Evolutionary conservation across 2,113 vertebrate genomes (phyloP).

Genomic region (Xenus cinereus): DNA sequence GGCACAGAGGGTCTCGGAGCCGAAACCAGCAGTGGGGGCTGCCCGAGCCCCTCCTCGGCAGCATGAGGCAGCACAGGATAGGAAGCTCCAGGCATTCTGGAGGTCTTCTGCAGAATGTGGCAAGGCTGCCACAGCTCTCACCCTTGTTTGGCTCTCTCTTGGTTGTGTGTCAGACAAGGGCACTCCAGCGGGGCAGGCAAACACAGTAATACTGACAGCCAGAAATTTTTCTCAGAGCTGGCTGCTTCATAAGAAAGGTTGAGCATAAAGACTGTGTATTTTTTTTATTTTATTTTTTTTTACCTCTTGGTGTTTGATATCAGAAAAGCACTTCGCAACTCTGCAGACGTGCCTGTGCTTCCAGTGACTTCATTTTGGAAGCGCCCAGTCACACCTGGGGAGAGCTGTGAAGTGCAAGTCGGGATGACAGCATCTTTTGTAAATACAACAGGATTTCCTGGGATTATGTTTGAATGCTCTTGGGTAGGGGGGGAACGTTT

Average conservation of each 20-base stretch:
- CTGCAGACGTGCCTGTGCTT: neutral
- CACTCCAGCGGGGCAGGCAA: rapidly evolving
- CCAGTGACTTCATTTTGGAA: neutral
- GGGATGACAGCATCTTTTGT: slow-evolving; percentile 22
- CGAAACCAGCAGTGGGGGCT: neutral
- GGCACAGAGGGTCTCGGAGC: neutral
- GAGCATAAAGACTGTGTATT: neutral
- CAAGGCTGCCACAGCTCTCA: neutral
- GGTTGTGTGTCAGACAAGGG: neutral
- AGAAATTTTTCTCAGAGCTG: neutral
- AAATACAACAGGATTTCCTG: slow-evolving; percentile 45
- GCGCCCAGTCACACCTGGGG: neutral
- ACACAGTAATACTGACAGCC: neutral
- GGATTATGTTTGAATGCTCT: slow-evolving; percentile 10
- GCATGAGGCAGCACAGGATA: neutral
- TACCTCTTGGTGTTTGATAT: neutral
- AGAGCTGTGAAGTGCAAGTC: neutral
- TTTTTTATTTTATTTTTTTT: neutral
- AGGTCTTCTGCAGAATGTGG: neutral
- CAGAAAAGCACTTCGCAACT: neutral
- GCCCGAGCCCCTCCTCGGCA: rapidly evolving
- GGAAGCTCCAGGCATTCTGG: neutral
- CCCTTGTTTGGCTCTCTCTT: neutral
- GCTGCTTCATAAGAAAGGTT: neutral
- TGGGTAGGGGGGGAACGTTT: neutral